Percentiles rank a stretch among this genome's conserved stretches.
Evolutionary conservation across 2,888 invertebrate species (phyloP).

Genomic region (Pyralis farinalis): DNA sequence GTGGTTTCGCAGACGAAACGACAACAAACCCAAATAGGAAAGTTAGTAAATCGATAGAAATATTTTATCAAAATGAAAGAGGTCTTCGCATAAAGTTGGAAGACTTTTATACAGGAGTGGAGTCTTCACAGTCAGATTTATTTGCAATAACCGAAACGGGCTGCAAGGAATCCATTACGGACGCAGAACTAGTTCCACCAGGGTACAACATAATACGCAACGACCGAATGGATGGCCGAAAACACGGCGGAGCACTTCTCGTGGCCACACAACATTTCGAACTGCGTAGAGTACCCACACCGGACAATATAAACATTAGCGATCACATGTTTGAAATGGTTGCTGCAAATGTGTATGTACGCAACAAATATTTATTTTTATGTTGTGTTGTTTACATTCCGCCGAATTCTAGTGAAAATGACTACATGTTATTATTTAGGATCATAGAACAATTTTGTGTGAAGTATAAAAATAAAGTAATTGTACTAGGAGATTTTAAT

Average conservation of each 20-base stretch:
- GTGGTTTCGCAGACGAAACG: no score
- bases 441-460: conserved; percentile 17
- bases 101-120: neutral
- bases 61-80: conserved; percentile 7
- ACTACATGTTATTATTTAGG: no score
- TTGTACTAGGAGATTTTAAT: no score
- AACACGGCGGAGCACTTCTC: no score
- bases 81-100: conserved; percentile 8
- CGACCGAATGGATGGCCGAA: conserved; percentile 1
- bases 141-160: no score
- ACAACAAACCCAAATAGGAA: no score
- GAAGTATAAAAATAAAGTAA: conserved; percentile 14
- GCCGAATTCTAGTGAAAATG: conserved; percentile 15
- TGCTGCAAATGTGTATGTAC: conserved; percentile 14
- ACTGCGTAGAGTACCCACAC: conserved; percentile 9
- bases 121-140: neutral
- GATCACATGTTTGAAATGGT: conserved; percentile 19
- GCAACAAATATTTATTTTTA: no score
- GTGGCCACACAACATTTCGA: conserved; percentile 11
- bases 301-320: conserved; percentile 8
- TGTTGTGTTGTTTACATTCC: conserved; percentile 22
- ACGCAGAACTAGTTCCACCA: neutral
- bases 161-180: neutral
- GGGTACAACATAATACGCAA: neutral
- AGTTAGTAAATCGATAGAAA: neutral